Percentiles rank a stretch among this genome's conserved stretches.
phyloP scores from a whole-genome alignment of 2,888 invertebrate species.

The Lingula anatina region DNA sequence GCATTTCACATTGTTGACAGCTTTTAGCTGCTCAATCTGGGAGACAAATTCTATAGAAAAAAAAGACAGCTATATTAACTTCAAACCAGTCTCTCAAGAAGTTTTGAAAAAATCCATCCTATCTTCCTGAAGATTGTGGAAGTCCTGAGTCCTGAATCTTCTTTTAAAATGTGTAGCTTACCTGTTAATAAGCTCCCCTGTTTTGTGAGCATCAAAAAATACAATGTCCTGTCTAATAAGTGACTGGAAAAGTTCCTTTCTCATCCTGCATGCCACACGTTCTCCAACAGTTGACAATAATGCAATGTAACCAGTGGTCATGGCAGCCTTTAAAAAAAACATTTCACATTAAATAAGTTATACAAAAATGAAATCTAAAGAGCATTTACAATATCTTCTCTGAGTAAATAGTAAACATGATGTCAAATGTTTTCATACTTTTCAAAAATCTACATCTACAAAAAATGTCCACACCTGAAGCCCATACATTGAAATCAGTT shows the following conservation, averaged over 20 bases:
- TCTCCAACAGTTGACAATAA: constrained; percentile 84
- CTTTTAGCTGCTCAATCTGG: no score
- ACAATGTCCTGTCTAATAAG: constrained; percentile 80
- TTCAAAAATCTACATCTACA: no score
- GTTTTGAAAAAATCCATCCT: neutral
- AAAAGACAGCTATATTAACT: neutral
- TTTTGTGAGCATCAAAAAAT: constrained; percentile 86
- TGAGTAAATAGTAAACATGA: no score
- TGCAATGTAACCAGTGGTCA: constrained; percentile 86
- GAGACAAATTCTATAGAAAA: no score
- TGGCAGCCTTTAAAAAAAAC: constrained; percentile 63
- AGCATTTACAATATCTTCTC: neutral
- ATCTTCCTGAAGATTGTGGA: neutral
- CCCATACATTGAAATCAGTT: constrained; percentile 66
- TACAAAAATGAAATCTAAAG: no score
- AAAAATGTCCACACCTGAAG: constrained; percentile 70
- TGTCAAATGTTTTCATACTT: no score
- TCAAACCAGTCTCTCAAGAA: neutral
- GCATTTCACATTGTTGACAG: no score
- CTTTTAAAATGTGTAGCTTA: no score
- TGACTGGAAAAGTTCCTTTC: constrained; percentile 74
- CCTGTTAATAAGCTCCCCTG: constrained; percentile 88
- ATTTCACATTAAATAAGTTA: no score
- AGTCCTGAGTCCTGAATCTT: no score
- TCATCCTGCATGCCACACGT: constrained; percentile 74